Base-by-base conservation (phyloP, 35 echinoderm and acorn worm genomes). In the Apostichopus parvimensis region DNA sequence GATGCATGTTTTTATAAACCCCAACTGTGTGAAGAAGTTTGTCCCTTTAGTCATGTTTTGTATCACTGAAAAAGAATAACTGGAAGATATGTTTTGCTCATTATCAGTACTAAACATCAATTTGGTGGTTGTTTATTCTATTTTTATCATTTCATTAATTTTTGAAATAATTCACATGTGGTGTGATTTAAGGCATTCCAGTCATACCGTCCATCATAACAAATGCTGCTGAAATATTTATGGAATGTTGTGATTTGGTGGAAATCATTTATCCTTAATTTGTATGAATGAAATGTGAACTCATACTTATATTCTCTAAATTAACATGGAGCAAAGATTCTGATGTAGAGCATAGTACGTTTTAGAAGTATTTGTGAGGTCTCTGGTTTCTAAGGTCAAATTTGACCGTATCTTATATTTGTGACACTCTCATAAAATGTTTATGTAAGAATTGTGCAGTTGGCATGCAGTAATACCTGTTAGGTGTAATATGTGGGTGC, bases 131-230 rank as follows among this genome's bases (percentile, higher is more conserved):
- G 2, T 45, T 68, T 68, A 11, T 68, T 68, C 18, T 9, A 18
- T 18, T 68, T 68, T 68, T 18, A 18, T 68, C 9, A 18, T 68
- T 68, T 68, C 18, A 18, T 68, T 68, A 68, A 11, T 68, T 68
- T 68, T 68, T 68, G 64, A 18, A 14, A 68, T 68, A 18, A 68
- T 18, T 68, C 64, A 68, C 64, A 68, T 68, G 64, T 68, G 11
- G 64, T 68, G 64, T 68, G 64, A 68, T 68, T 68, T 68, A 68
- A 68, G 64, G 64, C 64, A 68, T 68, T 68, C 64, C 64, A 68
- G 64, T 68, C 6, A 11, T 68, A 68, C 64, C 64, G 64, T 68
- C 64, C 64, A 68, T 68, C 64, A 68, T 14, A 68, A 68, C 11
- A 68, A 68, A 68, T 68, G 64, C 64, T 68, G 64, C 64, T 68